Evolutionary conservation across 2,888 invertebrate genomes (phyloP).

Genomic region (Pediacus dermestoides): DNA sequence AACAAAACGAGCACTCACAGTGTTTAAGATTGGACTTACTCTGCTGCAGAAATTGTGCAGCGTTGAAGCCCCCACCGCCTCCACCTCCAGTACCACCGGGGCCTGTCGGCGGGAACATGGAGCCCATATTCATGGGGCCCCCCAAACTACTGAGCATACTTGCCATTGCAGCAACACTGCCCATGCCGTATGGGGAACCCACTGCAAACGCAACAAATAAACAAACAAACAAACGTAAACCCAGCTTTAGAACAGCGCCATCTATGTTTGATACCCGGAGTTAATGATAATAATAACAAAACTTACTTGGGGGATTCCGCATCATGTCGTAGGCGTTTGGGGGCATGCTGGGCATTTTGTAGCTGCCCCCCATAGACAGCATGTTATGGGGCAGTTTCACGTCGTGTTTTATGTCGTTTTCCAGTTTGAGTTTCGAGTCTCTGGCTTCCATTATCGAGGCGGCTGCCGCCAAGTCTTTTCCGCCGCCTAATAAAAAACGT

Average conservation of each 20-base stretch:
- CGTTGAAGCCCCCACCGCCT: constrained; percentile 53
- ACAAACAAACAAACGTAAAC: constrained; percentile 17
- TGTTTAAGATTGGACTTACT: constrained; percentile 61
- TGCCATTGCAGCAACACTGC: constrained; percentile 51
- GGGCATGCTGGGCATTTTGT: constrained; percentile 51
- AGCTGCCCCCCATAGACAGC: constrained; percentile 37
- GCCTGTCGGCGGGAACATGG: constrained; percentile 39
- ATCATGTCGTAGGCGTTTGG: constrained; percentile 58
- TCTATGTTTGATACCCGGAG: no score
- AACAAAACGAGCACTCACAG: constrained; percentile 23
- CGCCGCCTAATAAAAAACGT: constrained; percentile 62
- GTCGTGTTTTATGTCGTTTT: constrained; percentile 36
- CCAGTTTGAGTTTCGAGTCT: constrained; percentile 50
- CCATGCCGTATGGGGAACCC: constrained; percentile 46
- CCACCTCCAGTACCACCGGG: constrained; percentile 27
- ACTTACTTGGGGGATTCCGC: constrained; percentile 49
- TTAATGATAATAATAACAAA: no score
- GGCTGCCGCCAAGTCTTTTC: constrained; percentile 81
- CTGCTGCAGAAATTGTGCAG: constrained; percentile 79
- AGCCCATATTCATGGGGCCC: constrained; percentile 46
- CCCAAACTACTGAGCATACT: constrained; percentile 51
- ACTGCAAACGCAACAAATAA: constrained; percentile 31
- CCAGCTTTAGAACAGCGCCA: neutral
- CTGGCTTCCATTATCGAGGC: constrained; percentile 56
- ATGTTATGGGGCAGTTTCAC: constrained; percentile 29